Conservation (phyloP, 2,113 vertebrate species). For the Ornithorhynchus anatinus region DNA sequence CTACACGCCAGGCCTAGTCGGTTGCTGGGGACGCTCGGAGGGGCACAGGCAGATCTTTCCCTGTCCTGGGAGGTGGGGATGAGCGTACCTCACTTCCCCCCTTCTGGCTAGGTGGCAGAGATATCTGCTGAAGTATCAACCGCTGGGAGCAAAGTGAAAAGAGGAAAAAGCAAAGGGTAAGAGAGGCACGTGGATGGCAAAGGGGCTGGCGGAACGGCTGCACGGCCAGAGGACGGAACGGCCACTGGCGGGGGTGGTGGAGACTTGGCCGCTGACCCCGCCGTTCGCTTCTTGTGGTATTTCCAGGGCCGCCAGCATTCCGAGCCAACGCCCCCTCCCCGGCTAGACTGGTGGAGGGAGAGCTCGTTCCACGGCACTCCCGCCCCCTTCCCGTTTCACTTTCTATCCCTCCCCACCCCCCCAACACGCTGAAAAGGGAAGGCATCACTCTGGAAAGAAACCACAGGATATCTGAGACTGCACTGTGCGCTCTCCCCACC, state of each 20-base stretch:
- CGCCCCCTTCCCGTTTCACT: neutral
- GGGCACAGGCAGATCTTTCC: conserved; percentile 28
- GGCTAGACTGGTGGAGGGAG: neutral
- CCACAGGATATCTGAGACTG: neutral
- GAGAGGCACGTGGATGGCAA: neutral
- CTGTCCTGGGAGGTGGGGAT: neutral
- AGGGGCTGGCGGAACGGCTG: neutral
- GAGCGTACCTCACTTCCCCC: neutral
- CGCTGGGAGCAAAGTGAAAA: conserved; percentile 20
- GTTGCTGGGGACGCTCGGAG: neutral
- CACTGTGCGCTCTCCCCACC: conserved; percentile 19
- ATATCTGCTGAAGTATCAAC: conserved; percentile 39
- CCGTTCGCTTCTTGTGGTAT: neutral
- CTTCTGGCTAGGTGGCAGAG: conserved; percentile 30
- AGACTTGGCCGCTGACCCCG: neutral
- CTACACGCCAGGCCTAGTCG: conserved; percentile 26
- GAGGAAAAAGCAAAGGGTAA: conserved; percentile 21
- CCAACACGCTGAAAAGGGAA: neutral
- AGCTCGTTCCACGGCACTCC: neutral
- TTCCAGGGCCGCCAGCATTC: neutral
- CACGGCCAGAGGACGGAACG: neutral
- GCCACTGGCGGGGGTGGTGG: fast-evolving
- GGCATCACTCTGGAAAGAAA: neutral
- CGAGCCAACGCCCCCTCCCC: neutral
- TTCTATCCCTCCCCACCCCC: conserved; percentile 1